These are phyloP conservation scores for Aphelenchoides avenae DNA, from an alignment of 1,140 invertebrate genomes.

Conservation along the genomic window DNA sequence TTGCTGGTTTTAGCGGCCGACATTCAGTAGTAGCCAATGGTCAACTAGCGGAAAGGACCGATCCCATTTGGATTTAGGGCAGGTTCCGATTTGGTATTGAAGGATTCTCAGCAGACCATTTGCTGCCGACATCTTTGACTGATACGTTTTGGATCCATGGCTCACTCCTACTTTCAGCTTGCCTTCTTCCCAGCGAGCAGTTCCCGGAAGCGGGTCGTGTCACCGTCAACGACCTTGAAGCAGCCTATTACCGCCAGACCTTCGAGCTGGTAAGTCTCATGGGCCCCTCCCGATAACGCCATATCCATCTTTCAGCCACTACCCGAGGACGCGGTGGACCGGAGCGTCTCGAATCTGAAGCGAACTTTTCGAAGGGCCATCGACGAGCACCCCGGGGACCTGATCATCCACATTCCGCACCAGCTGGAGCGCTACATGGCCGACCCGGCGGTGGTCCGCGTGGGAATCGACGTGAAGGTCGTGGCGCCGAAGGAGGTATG, in stretches of 20 bases:
- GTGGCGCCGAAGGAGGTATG: slow-evolving; percentile 25
- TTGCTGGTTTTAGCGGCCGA: no score
- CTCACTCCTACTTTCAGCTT: slow-evolving; percentile 25
- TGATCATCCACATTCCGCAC: slow-evolving; percentile 30
- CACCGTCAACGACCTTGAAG: slow-evolving; percentile 27
- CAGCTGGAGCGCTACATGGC: slow-evolving; percentile 10
- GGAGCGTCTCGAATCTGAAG: slow-evolving; percentile 30
- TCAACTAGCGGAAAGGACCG: no score
- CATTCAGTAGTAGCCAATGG: no score
- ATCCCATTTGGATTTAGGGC: no score
- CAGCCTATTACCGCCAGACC: slow-evolving; percentile 26
- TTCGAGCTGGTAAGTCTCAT: slow-evolving; percentile 19
- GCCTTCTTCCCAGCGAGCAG: slow-evolving; percentile 35
- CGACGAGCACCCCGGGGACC: slow-evolving; percentile 17
- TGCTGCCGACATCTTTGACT: neutral
- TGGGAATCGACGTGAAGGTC: slow-evolving; percentile 32
- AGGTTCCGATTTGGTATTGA: no score
- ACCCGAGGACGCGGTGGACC: neutral
- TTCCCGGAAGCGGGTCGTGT: slow-evolving; percentile 23
- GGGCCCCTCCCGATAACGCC: neutral
- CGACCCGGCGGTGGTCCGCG: slow-evolving; percentile 16
- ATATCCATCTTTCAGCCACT: slow-evolving; percentile 14
- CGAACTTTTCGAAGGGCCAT: slow-evolving; percentile 10
- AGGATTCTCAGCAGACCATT: no score
- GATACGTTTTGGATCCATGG: neutral